Evolutionary conservation across 2,797 vertebrate genomes (phyloP).

Genomic region (Dryobates pubescens): DNA sequence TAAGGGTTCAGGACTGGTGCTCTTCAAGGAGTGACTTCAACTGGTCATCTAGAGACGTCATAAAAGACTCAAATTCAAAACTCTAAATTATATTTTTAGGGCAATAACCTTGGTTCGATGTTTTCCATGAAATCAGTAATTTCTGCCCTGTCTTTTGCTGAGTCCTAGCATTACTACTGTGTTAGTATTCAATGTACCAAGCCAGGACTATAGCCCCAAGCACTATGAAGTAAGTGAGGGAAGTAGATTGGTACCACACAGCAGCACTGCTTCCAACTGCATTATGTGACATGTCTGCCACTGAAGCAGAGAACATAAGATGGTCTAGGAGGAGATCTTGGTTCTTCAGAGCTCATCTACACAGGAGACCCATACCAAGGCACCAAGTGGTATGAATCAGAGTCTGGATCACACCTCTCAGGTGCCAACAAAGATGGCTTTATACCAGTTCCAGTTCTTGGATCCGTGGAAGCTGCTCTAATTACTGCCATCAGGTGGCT

Average conservation of each 20-base stretch:
- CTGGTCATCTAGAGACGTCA: background rate
- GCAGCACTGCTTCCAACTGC: accelerated
- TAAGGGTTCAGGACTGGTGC: background rate
- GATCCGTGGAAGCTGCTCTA: background rate
- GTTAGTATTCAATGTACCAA: background rate
- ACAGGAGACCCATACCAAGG: accelerated
- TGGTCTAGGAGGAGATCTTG: background rate
- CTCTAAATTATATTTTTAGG: background rate
- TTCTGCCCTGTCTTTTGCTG: background rate
- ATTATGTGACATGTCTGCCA: accelerated
- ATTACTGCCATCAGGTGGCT: background rate
- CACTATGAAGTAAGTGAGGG: accelerated
- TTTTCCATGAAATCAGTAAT: background rate
- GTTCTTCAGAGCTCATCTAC: background rate
- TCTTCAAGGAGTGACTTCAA: background rate
- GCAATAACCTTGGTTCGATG: background rate
- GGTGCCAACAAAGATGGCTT: background rate
- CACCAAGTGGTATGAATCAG: accelerated
- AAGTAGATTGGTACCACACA: background rate
- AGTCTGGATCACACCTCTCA: accelerated
- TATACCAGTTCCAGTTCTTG: background rate
- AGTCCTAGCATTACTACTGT: background rate
- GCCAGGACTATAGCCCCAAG: background rate
- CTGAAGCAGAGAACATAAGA: background rate
- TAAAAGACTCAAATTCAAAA: background rate